Evolutionary conservation across 2,888 invertebrate genomes (phyloP), one percentile per base, ranked within the genome.

Genomic region (Panzeria rudis): DNA sequence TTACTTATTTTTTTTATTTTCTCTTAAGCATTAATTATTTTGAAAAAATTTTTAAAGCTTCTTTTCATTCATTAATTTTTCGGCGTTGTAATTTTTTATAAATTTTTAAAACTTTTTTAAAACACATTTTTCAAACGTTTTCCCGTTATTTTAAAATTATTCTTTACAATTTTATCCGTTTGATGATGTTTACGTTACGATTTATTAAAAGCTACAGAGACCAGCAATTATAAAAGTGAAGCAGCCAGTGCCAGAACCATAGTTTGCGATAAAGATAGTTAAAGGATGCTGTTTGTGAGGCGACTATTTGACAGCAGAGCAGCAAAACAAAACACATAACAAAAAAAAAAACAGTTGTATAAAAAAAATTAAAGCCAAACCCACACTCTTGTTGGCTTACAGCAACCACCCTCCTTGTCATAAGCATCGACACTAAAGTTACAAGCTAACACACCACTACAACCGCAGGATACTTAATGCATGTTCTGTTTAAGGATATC

Each of bases 211-310:
- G 86, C 87, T 81, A 91, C 89, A 89, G 89, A 90, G 89, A 89
- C 90, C 90, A 89, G 89, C 90, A 90, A 91, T 90, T 90, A 90
- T 88, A 89, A 90, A 90, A 89, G 90, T 90, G 88, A 90, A 90
- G 88, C 90, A 89, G 64, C 71, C 71, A 61, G 50, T 47, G 66
- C 47, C 79, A 59, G 62, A 69, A 54, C 47, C 38, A 32, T 68
- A 71, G 69, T 75, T 79, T 61, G 50, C 54, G 38, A 79, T 66
- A 15, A 29, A 13, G 25, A 44, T 79, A 47, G 75, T 61, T 69
- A 54, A n/a, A 79, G 20, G 72, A 54, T 75, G 75, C 47, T 77
- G 84, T 56, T 61, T 82, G 62, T 68, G 56, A 77, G 69, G 61
- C 84, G 85, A 83, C 83, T 85, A 85, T 64, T 85, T 85, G 85